Conservation (phyloP, 1,140 invertebrate genomes). For the Lethrus apterus region DNA sequence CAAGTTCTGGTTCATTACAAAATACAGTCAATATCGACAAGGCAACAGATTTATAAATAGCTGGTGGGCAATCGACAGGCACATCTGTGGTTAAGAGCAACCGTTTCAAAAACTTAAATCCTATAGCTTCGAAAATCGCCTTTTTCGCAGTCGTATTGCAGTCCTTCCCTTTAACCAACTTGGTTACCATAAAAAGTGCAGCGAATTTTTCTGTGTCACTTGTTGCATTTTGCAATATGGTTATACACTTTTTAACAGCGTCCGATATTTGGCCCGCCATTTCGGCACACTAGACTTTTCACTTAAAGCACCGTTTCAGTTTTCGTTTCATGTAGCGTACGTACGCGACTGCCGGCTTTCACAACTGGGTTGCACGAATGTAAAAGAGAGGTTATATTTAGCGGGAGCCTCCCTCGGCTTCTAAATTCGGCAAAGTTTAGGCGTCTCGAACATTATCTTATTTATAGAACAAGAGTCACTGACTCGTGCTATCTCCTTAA, state of each 20-base stretch:
- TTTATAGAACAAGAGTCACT: constrained; percentile 35
- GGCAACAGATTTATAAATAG: constrained; percentile 84
- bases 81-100: constrained; percentile 65
- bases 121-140: constrained; percentile 81
- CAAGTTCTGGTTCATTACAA: constrained; percentile 68
- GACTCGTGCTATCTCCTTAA: constrained; percentile 24
- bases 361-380: constrained; percentile 13
- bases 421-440: constrained; percentile 36
- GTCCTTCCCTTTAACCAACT: constrained; percentile 73
- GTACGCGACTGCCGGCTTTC: constrained; percentile 8
- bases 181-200: constrained; percentile 82
- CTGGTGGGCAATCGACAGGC: constrained; percentile 73
- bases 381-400: constrained; percentile 34
- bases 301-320: constrained; percentile 9
- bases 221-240: constrained; percentile 65
- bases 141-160: constrained; percentile 63
- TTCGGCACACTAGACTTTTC: constrained; percentile 2
- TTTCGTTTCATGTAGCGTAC: constrained; percentile 7
- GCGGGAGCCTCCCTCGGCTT: constrained; percentile 22
- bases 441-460: constrained; percentile 30
- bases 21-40: constrained; percentile 77
- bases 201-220: constrained; percentile 88
- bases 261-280: constrained; percentile 62
- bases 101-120: constrained; percentile 73
- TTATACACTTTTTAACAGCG: constrained; percentile 71